phyloP scores from a whole-genome alignment of 2,888 invertebrate species.

The Branchinecta sandiegonensis region DNA sequence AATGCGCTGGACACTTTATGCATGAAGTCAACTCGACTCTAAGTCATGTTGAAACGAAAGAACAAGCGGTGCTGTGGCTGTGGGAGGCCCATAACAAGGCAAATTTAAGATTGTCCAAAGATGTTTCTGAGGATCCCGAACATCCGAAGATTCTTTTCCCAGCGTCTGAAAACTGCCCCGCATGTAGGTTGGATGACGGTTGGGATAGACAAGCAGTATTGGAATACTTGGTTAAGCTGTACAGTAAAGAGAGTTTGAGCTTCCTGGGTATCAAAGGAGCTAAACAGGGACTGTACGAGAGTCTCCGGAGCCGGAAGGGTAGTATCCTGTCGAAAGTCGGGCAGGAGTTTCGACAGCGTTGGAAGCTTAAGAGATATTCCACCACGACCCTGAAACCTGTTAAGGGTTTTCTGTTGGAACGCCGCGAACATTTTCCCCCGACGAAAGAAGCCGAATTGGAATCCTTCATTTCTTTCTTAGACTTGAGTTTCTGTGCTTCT shows the following conservation, averaged over 20 bases:
- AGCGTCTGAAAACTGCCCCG: constrained; percentile 46
- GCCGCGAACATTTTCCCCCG: background rate
- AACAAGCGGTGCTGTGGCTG: constrained; percentile 58
- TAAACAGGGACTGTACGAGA: background rate
- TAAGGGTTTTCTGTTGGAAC: constrained; percentile 6
- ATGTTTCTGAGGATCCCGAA: constrained; percentile 73
- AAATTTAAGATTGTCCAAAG: constrained; percentile 70
- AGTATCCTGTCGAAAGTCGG: background rate
- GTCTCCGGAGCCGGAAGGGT: background rate
- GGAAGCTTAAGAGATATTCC: constrained; percentile 6
- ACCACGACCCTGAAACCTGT: background rate
- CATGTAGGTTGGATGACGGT: constrained; percentile 38
- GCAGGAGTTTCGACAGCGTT: background rate
- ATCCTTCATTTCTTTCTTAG: background rate
- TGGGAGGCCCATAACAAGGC: constrained; percentile 91
- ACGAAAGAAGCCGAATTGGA: background rate
- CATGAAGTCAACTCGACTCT: constrained; percentile 60
- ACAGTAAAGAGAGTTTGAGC: constrained; percentile 31
- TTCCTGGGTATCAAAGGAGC: background rate
- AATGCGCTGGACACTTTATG: constrained; percentile 78
- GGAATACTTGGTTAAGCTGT: constrained; percentile 45
- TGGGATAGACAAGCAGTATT: constrained; percentile 42
- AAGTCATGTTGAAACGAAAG: constrained; percentile 25
- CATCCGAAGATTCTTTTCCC: constrained; percentile 86
- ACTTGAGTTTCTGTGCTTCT: background rate